These are phyloP conservation scores for Conopomorpha cramerella DNA, from an alignment of 1,140 invertebrate species.

Conservation along the genomic window DNA sequence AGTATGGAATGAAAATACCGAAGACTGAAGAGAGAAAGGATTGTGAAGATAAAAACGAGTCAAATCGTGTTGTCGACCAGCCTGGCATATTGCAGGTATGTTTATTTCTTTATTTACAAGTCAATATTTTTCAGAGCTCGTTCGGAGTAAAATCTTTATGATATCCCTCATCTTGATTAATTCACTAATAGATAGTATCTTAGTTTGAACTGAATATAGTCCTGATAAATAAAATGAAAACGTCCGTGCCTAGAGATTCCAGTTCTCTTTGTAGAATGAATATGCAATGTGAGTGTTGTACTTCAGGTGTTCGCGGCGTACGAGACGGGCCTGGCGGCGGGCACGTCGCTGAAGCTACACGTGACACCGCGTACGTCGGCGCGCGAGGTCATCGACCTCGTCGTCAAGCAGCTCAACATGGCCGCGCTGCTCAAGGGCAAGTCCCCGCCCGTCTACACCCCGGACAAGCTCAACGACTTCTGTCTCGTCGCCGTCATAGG, in stretches of 20 bases:
- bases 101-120: constrained; percentile 1
- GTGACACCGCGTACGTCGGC: constrained; percentile 89
- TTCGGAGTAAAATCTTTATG: no score
- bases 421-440: constrained; percentile 85
- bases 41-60: constrained; percentile 15
- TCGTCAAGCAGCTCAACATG: constrained; percentile 93
- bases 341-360: constrained; percentile 91
- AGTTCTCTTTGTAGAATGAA: no score
- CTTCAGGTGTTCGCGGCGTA: constrained; percentile 93
- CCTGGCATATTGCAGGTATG: constrained; percentile 45
- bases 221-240: no score
- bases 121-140: no score
- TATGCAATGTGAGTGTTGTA: no score
- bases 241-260: no score
- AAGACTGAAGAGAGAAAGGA: constrained; percentile 41
- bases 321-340: constrained; percentile 88
- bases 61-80: constrained; percentile 21
- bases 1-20: constrained; percentile 45
- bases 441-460: constrained; percentile 82
- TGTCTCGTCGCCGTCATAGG: constrained; percentile 94
- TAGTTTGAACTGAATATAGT: no score
- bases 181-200: no score
- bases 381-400: constrained; percentile 90
- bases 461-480: constrained; percentile 81
- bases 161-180: no score